A percentile compares a stretch with the other conserved stretches of the same genome.
Evolutionary conservation across 2,113 vertebrate species (phyloP).

Genomic region (Chaetura pelagica): DNA sequence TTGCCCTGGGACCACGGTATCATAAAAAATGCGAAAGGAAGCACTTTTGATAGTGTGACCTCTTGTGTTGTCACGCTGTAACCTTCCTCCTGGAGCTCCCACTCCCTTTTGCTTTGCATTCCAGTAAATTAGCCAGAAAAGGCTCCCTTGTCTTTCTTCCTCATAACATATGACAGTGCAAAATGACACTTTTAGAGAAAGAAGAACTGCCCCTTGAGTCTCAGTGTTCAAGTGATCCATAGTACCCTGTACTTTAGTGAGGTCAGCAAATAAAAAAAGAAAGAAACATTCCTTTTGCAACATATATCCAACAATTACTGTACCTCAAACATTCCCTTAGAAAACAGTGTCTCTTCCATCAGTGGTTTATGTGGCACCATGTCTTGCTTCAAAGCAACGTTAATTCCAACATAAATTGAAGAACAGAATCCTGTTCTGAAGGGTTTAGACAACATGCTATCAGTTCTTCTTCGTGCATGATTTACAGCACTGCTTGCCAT

Average conservation of each 20-base stretch:
- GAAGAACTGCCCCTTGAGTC: background rate
- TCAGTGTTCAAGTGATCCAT: conserved; percentile 67
- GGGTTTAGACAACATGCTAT: conserved; percentile 15
- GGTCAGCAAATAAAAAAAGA: conserved; percentile 29
- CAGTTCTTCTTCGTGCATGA: conserved; percentile 89
- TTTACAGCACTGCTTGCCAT: conserved; percentile 94
- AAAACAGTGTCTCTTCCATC: background rate
- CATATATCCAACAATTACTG: conserved; percentile 12
- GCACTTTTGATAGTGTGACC: background rate
- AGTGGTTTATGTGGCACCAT: conserved; percentile 34
- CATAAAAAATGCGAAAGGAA: background rate
- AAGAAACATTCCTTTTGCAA: conserved; percentile 38
- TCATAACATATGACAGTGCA: conserved; percentile 6
- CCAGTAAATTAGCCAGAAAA: background rate
- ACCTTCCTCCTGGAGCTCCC: background rate
- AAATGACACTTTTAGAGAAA: conserved; percentile 32
- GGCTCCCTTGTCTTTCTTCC: background rate
- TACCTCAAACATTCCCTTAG: conserved; percentile 55
- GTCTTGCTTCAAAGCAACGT: conserved; percentile 27
- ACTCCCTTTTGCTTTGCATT: background rate
- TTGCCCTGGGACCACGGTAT: background rate
- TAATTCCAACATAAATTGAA: conserved; percentile 14
- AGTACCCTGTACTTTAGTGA: conserved; percentile 67
- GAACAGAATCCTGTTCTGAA: background rate
- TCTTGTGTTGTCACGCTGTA: background rate